Evolutionary conservation across 2,113 vertebrate species (phyloP).

Genomic region (Eulemur rufifrons): DNA sequence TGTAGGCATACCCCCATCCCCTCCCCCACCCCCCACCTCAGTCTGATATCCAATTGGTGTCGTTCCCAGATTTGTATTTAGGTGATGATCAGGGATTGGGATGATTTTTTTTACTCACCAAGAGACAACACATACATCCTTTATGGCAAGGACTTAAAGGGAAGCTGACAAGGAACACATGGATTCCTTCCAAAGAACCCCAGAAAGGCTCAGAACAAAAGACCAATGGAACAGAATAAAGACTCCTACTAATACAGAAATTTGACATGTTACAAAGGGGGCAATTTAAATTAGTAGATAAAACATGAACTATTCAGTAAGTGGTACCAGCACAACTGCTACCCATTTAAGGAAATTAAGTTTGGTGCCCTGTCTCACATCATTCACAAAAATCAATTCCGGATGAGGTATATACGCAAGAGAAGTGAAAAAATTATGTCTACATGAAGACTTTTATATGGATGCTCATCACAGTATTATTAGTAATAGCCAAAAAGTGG

Average conservation of each 20-base stretch:
- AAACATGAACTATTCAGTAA: not conserved
- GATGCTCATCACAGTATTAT: not conserved
- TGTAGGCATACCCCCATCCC: no score
- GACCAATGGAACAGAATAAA: not conserved
- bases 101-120: not conserved
- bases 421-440: not conserved
- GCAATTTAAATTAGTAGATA: not conserved
- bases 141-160: not conserved
- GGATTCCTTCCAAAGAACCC: not conserved
- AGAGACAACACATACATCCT: not conserved
- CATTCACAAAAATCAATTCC: not conserved
- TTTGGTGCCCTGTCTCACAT: not conserved
- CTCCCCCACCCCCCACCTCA: no score
- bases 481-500: not conserved
- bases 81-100: no score
- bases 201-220: not conserved
- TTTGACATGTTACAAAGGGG: not conserved
- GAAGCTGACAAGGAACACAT: not conserved
- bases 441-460: not conserved
- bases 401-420: not conserved
- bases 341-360: not conserved
- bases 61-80: no score
- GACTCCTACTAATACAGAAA: not conserved
- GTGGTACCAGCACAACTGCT: not conserved
- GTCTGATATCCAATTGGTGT: no score